Conservation (phyloP, 2,797 vertebrate species). For the Spinus pinus region DNA sequence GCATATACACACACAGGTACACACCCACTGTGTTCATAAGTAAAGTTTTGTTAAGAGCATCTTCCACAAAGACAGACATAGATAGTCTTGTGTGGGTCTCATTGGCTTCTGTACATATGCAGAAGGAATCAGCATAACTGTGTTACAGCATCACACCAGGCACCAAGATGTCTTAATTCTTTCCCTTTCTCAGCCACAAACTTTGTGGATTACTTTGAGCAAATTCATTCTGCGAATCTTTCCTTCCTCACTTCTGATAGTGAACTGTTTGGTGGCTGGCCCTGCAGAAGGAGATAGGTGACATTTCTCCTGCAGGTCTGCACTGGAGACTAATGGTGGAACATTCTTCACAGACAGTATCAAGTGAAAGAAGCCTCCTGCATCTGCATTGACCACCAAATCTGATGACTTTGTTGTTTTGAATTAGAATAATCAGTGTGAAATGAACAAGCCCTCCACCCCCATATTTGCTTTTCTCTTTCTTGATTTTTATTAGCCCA, state of each 20-base stretch:
- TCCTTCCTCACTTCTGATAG: background rate
- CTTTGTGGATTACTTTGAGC: background rate
- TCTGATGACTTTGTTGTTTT: background rate
- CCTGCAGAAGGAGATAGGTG: background rate
- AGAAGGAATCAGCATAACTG: background rate
- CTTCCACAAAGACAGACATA: background rate
- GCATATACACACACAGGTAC: background rate
- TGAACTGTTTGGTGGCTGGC: background rate
- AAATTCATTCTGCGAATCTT: background rate
- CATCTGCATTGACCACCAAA: background rate
- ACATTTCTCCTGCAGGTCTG: background rate
- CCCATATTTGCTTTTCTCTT: slow-evolving; percentile 2
- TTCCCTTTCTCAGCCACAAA: background rate
- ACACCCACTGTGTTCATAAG: background rate
- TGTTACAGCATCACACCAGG: background rate
- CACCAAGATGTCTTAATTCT: background rate
- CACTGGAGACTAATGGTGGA: background rate
- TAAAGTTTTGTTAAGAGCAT: background rate
- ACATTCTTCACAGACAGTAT: background rate
- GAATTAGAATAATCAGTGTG: slow-evolving; percentile 8
- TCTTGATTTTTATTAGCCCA: slow-evolving; percentile 34
- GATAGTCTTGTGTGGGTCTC: background rate
- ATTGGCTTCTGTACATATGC: background rate
- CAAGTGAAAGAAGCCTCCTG: background rate
- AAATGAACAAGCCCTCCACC: slow-evolving; percentile 15